Conservation (phyloP, 2,888 invertebrate species). For the Prosopocoilus inquinatus region DNA sequence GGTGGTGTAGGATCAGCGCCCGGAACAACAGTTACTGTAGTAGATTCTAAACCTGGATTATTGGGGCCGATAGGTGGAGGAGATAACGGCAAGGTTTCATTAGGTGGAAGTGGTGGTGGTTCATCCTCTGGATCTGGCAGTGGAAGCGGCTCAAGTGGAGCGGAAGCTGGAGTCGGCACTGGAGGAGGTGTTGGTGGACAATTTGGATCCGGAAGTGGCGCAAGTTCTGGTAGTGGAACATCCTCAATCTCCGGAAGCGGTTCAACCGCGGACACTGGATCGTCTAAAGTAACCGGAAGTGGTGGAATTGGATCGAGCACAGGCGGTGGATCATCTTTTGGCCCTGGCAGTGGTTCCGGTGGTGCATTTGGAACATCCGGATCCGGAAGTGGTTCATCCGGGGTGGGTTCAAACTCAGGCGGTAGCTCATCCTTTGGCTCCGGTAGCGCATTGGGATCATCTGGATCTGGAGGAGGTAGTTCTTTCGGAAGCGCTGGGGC, state of each 20-base stretch:
- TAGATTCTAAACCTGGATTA: too few relatives aligned
- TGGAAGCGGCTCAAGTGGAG: not conserved
- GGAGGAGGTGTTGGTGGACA: not conserved
- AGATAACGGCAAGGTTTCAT: too few relatives aligned
- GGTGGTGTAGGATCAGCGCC: too few relatives aligned
- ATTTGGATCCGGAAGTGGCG: not conserved
- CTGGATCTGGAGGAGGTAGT: not conserved
- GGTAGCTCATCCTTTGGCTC: not conserved
- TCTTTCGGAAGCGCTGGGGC: conserved; percentile 3
- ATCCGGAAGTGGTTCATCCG: not conserved
- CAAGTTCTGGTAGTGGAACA: conserved; percentile 1
- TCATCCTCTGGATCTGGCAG: not conserved
- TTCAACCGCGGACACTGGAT: not conserved
- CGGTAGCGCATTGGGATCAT: not conserved
- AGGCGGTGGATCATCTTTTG: not conserved
- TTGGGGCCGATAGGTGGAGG: too few relatives aligned
- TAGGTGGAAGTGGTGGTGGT: too few relatives aligned
- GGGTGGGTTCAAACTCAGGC: not conserved
- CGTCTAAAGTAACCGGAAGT: not conserved
- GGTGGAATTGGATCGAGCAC: not conserved
- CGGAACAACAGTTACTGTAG: too few relatives aligned
- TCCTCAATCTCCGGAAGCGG: not conserved
- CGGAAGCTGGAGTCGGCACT: too few relatives aligned
- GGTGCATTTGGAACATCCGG: not conserved
- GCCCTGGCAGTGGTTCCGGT: not conserved